Percentiles rank a stretch among this genome's conserved stretches.
These are phyloP conservation scores for Ophion slaviceki DNA, from an alignment of 2,888 invertebrate genomes.

Conservation along the genomic window DNA sequence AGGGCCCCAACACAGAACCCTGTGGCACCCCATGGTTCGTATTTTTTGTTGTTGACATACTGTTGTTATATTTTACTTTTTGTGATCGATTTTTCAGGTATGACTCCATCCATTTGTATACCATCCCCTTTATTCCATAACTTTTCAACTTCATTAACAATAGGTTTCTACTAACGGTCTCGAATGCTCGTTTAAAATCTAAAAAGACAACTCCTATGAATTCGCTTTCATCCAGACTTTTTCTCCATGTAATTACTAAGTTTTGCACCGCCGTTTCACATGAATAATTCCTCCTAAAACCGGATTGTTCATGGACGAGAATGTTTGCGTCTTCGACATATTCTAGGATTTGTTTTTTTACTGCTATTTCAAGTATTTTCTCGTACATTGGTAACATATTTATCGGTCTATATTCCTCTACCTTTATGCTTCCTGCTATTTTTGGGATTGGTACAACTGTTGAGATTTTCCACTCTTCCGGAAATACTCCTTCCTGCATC, in stretches of 20 bases:
- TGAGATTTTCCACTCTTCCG: slow-evolving; percentile 3
- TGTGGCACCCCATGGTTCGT: too few relatives aligned
- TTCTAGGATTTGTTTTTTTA: slow-evolving; percentile 49
- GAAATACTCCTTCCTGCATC: neutral
- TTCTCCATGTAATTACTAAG: slow-evolving; percentile 46
- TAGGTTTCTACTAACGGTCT: slow-evolving; percentile 16
- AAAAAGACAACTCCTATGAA: slow-evolving; percentile 54
- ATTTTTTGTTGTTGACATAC: too few relatives aligned
- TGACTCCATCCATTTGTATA: slow-evolving; percentile 14
- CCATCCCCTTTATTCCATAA: slow-evolving; percentile 17
- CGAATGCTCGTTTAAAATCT: slow-evolving; percentile 37
- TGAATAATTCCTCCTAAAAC: slow-evolving; percentile 43
- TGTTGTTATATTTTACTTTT: neutral
- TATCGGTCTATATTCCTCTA: slow-evolving; percentile 18
- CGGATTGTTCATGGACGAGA: slow-evolving; percentile 48
- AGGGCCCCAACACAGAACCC: too few relatives aligned
- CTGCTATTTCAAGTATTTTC: slow-evolving; percentile 54
- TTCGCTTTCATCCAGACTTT: slow-evolving; percentile 30
- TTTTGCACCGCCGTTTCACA: slow-evolving; percentile 59
- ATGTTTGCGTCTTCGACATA: slow-evolving; percentile 51
- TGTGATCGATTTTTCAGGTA: slow-evolving; percentile 17
- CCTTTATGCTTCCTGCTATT: slow-evolving; percentile 7
- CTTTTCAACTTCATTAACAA: neutral
- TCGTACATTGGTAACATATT: slow-evolving; percentile 60
- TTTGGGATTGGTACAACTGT: neutral